Evolutionary conservation across 2,888 invertebrate genomes (phyloP).

Genomic region (Augiades crinisus): DNA sequence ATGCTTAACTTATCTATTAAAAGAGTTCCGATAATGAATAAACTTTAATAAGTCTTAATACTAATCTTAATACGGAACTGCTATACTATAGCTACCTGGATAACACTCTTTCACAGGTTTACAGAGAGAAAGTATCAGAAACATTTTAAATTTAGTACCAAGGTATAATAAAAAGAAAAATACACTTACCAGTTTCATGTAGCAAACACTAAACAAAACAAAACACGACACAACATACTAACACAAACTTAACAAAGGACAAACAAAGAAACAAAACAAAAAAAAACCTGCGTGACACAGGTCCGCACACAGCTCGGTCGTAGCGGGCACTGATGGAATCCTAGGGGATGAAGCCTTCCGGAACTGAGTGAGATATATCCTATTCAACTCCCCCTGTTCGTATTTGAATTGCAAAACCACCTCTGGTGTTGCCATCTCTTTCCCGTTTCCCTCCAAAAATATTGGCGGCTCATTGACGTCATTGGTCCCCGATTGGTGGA

Average conservation of each 20-base stretch:
- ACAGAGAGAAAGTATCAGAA: no score
- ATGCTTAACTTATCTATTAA: no score
- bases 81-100: no score
- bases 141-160: no score
- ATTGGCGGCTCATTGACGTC: slow-evolving; percentile 48
- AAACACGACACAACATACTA: slow-evolving; percentile 22
- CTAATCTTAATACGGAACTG: no score
- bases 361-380: slow-evolving; percentile 74
- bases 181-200: neutral
- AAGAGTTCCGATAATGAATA: no score
- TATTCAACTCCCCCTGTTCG: slow-evolving; percentile 68
- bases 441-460: slow-evolving; percentile 31
- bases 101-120: no score
- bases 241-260: slow-evolving; percentile 29
- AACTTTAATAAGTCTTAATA: no score
- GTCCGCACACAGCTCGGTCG: slow-evolving; percentile 65
- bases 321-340: slow-evolving; percentile 58
- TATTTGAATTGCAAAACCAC: slow-evolving; percentile 74
- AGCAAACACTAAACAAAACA: slow-evolving; percentile 24
- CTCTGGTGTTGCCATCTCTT: slow-evolving; percentile 57
- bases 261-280: slow-evolving; percentile 40
- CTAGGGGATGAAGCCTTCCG: slow-evolving; percentile 47
- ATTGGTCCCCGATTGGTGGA: slow-evolving; percentile 45
- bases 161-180: slow-evolving; percentile 16
- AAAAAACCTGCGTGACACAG: slow-evolving; percentile 71